Evolutionary conservation across 2,888 invertebrate genomes (phyloP), one percentile per base, ranked within the genome.

Genomic region (Drosophila tanythrix): DNA sequence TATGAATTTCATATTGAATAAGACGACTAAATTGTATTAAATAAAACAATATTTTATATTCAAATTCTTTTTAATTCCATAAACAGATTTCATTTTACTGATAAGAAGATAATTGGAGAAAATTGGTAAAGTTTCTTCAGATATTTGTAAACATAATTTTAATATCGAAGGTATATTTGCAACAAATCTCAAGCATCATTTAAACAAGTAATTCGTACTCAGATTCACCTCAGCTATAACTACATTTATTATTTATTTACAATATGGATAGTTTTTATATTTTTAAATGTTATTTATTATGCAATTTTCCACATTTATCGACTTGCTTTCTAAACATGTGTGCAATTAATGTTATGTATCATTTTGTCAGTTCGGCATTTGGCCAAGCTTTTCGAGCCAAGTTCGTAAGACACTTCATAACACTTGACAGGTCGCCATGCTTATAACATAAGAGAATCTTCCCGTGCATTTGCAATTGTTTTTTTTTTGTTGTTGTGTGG

Each of bases 301-400:
- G 60, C 7, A 25, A 8, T 8, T 7, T 46, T 8, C 15, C 1
- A 46, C 8, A 8, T 46, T 68, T 53, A 38, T 51, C 61, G 66
- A 79, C 65, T 72, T 78, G 62, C 57, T 53, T 46, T 53, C 36
- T n/a, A 51, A 71, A 58, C 59, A 63, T 70, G 68, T 73, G 58
- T 71, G 70, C 82, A 86, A 85, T 84, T 77, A 84, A 79, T 75
- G 79, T 72, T 82, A 77, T 84, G 81, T 77, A 82, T 79, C 67
- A 81, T 64, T 79, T 75, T 81, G 70, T 74, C 65, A 64, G 72
- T 79, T 82, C 79, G 87, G 79, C 84, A 82, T 68, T 59, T 43
- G 60, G 80, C 82, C 81, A 81, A 81, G 56, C 40, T 25, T 50
- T 43, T 15, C 25, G 65, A 70, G 81, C 82, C 83, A 82, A 83